A percentile compares a stretch with the other conserved stretches of the same genome.
Evolutionary conservation across 2,797 vertebrate species (phyloP).

Genomic region (Uromys caudimaculatus): DNA sequence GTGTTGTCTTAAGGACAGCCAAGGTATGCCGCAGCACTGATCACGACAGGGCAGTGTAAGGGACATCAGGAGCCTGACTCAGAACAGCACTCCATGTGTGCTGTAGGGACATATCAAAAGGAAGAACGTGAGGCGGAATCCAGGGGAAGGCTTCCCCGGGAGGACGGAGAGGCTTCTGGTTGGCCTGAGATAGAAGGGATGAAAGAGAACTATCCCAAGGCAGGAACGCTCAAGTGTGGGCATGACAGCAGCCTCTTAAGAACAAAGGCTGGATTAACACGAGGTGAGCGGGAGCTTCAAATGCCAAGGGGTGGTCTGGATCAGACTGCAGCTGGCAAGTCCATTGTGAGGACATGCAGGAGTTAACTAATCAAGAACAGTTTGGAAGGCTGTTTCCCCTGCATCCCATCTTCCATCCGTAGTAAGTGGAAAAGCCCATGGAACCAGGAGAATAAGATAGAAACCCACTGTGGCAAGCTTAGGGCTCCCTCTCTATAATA

Average conservation of each 20-base stretch:
- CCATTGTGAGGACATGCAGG: neutral
- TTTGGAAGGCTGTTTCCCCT: neutral
- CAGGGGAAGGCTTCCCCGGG: neutral
- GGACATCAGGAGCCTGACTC: neutral
- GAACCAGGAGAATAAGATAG: neutral
- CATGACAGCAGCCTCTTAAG: neutral
- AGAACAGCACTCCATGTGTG: neutral
- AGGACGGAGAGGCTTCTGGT: neutral
- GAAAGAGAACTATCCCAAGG: neutral
- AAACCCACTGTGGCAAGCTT: neutral
- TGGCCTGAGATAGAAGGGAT: neutral
- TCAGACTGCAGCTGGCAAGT: neutral
- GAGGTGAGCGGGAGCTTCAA: neutral
- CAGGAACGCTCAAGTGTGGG: neutral
- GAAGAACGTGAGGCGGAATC: neutral
- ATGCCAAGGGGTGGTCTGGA: neutral
- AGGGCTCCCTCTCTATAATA: neutral
- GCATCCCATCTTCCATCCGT: neutral
- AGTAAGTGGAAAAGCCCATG: neutral
- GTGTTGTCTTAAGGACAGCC: neutral
- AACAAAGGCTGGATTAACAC: neutral
- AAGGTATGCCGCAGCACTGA: neutral
- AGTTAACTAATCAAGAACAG: slow-evolving; percentile 36
- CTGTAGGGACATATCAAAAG: neutral
- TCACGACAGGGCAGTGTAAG: neutral